Conservation (phyloP, 2,888 invertebrate species). For the Aspidiotus rigidus region DNA sequence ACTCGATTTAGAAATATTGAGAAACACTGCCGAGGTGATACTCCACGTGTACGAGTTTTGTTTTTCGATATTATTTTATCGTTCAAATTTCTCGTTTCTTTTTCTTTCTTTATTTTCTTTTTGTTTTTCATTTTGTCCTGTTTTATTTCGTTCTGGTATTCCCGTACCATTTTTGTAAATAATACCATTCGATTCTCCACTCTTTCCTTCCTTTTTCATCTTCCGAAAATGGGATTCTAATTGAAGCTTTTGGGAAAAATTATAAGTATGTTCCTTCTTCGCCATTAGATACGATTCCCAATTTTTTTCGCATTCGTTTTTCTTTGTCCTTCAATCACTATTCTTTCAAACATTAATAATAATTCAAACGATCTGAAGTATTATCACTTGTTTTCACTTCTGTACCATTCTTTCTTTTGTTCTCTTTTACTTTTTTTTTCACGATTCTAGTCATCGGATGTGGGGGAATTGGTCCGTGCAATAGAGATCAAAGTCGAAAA, state of each 20-base stretch:
- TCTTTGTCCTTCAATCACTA: no score
- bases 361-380: no score
- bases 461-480: not conserved
- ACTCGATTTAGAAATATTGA: not conserved
- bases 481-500: not conserved
- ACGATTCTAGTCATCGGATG: no score
- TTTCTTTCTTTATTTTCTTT: conserved; percentile 10
- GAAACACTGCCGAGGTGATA: conserved; percentile 15
- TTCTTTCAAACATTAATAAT: no score
- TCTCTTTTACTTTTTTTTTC: no score
- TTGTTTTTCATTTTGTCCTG: not conserved
- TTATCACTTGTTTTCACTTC: no score
- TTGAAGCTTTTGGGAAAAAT: no score
- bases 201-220: conserved; percentile 15
- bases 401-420: no score
- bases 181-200: conserved; percentile 6
- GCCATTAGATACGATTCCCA: no score
- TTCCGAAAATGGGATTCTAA: conserved; percentile 1
- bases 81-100: conserved; percentile 12
- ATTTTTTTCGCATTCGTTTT: no score
- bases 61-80: conserved; percentile 19
- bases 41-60: not conserved
- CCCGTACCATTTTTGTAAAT: conserved; percentile 24
- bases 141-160: conserved; percentile 15
- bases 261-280: no score